A percentile compares a stretch with the other conserved stretches of the same genome.
Conservation (phyloP, 2,113 vertebrate species). For the Oncorhynchus masou region DNA sequence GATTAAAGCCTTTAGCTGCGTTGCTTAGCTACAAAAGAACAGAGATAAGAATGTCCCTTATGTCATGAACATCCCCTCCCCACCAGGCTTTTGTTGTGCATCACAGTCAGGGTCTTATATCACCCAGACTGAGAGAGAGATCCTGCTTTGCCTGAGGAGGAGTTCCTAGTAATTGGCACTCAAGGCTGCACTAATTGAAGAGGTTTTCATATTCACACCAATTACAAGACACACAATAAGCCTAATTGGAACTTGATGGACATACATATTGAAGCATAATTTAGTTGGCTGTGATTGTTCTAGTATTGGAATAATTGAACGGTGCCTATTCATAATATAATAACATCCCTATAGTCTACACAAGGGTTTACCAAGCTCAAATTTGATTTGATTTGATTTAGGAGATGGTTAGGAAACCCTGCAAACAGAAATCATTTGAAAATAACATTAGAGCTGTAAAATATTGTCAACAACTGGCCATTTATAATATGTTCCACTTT, state of each 20-base stretch:
- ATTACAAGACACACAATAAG: neutral
- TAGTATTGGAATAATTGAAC: too few species aligned
- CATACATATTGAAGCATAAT: too few species aligned
- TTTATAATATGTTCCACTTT: too few species aligned
- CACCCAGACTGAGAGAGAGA: neutral
- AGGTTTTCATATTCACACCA: neutral
- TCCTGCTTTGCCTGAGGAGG: conserved; percentile 14
- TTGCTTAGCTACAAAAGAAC: conserved; percentile 10
- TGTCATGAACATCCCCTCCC: conserved; percentile 1
- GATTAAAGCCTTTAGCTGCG: neutral
- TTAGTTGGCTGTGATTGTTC: too few species aligned
- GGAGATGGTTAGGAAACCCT: too few species aligned
- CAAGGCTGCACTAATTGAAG: conserved; percentile 36
- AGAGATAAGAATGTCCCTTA: neutral
- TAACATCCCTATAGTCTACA: too few species aligned
- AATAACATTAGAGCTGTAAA: too few species aligned
- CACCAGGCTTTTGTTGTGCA: conserved; percentile 18
- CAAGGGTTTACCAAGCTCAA: too few species aligned
- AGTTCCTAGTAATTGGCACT: conserved; percentile 27
- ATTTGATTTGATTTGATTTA: too few species aligned
- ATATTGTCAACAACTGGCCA: too few species aligned
- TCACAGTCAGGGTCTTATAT: neutral
- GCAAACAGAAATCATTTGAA: too few species aligned
- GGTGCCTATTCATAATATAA: too few species aligned
- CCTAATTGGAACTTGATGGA: neutral